These are phyloP conservation scores for Drosophila guanche DNA, from an alignment of 1,140 invertebrate species.

Conservation along the genomic window DNA sequence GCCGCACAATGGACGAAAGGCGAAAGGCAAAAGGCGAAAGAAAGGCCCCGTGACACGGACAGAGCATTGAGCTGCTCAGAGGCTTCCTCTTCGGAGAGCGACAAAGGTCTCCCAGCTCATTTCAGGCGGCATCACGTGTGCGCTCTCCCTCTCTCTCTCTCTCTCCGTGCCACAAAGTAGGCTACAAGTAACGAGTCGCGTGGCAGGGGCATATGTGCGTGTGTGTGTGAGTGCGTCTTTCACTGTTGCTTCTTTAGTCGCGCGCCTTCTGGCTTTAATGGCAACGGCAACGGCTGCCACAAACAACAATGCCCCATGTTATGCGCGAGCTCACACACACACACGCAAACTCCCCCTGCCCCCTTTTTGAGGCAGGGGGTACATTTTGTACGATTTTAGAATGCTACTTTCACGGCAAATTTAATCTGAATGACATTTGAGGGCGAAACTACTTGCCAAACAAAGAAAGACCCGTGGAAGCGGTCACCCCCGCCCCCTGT, in stretches of 20 bases:
- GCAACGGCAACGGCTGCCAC: constrained; percentile 56
- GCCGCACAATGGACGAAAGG: constrained; percentile 19
- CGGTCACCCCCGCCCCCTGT: no score
- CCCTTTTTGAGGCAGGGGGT: background rate
- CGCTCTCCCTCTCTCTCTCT: constrained; percentile 33
- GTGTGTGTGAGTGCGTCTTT: constrained; percentile 15
- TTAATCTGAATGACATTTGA: constrained; percentile 79
- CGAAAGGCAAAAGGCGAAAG: background rate
- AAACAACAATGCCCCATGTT: constrained; percentile 56
- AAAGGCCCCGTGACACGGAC: constrained; percentile 10
- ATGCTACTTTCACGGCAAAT: constrained; percentile 80
- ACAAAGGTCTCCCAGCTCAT: constrained; percentile 12
- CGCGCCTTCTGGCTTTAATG: constrained; percentile 74
- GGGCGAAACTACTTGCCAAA: constrained; percentile 64
- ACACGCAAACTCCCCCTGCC: constrained; percentile 2
- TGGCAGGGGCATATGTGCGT: background rate
- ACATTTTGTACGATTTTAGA: constrained; percentile 66
- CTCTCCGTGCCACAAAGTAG: constrained; percentile 36
- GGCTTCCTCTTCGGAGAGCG: constrained; percentile 25
- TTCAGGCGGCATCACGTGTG: constrained; percentile 55
- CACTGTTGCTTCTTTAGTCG: constrained; percentile 75
- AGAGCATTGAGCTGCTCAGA: constrained; percentile 32
- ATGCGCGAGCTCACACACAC: constrained; percentile 66
- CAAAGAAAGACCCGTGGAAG: constrained; percentile 7
- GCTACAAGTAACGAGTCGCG: constrained; percentile 51